These are phyloP conservation scores for Patagioenas fasciata DNA, from an alignment of 2,113 vertebrate species.

Conservation along the genomic window DNA sequence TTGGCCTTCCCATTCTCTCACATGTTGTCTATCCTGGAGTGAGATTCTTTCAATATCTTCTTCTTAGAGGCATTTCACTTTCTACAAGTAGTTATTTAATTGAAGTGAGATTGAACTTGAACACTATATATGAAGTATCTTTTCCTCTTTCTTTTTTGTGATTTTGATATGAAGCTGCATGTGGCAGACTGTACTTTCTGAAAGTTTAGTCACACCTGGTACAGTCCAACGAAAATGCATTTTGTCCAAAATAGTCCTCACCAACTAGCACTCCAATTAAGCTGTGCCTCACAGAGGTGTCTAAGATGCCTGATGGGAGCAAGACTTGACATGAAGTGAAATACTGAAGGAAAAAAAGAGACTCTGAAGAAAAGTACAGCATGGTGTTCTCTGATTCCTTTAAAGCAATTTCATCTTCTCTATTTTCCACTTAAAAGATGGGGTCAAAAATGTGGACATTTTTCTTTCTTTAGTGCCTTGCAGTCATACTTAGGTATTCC, in stretches of 20 bases:
- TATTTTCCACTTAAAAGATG: not conserved
- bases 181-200: not conserved
- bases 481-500: not conserved
- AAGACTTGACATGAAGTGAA: not conserved
- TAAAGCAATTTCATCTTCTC: not conserved
- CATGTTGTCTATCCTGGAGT: not conserved
- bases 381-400: not conserved
- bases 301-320: not conserved
- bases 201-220: not conserved
- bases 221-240: not conserved
- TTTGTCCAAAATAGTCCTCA: not conserved
- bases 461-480: not conserved
- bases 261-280: not conserved
- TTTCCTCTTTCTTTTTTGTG: not conserved
- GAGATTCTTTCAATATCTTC: not conserved
- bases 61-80: not conserved
- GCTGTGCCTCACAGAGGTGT: not conserved
- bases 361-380: not conserved
- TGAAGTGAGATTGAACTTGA: not conserved
- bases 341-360: not conserved
- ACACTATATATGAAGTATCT: not conserved
- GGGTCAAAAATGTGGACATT: not conserved
- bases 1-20: not conserved
- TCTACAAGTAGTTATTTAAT: not conserved
- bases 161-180: not conserved